Evolutionary conservation across 1,140 invertebrate genomes (phyloP), one percentile per base, ranked within the genome.

Genomic region (Mya arenaria): DNA sequence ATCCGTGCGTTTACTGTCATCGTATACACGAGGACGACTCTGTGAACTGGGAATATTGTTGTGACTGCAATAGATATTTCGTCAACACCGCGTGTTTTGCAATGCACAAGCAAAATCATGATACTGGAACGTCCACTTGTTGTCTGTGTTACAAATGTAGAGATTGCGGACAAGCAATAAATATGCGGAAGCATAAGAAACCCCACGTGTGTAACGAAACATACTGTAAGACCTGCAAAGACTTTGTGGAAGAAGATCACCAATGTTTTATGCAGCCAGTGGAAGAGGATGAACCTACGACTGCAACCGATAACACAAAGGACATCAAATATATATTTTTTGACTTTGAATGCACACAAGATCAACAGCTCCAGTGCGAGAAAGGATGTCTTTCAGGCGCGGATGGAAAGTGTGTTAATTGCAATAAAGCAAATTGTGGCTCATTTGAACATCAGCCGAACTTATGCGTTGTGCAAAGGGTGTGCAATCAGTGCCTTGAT

Each of bases 401-500:
- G 19, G 68, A 74, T 30, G 52, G 39, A 10, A 83, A 77, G 63
- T 81, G 77, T 81, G 69, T 30, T 13, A 69, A 82, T 65, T 84
- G 69, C 30, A 36, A 85, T 34, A 58, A 72, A 62, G 28, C 72
- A 30, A 58, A 39, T 19, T 85, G 72, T 52, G 74, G 84, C 32
- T 41, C 78, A n/a, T 77, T 55, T 25, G 28, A 82, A 78, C 79
- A 82, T 48, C 25, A 44, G 28, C 73, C 78, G 55, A 84, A 84
- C 71, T 23, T 84, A 37, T 84, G 77, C 65, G 83, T 84, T 30
- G 62, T 71, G 10, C 83, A 84, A 56, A 84, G 77, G 71, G 77
- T 84, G 23, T 84, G 83, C 71, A 63, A 60, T 39, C 34, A 32
- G 28, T 81, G 75, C 55, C 63, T 84, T 62, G 10, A 75, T 13